Conservation (phyloP, 1,140 invertebrate genomes). For the Aricia agestis region DNA sequence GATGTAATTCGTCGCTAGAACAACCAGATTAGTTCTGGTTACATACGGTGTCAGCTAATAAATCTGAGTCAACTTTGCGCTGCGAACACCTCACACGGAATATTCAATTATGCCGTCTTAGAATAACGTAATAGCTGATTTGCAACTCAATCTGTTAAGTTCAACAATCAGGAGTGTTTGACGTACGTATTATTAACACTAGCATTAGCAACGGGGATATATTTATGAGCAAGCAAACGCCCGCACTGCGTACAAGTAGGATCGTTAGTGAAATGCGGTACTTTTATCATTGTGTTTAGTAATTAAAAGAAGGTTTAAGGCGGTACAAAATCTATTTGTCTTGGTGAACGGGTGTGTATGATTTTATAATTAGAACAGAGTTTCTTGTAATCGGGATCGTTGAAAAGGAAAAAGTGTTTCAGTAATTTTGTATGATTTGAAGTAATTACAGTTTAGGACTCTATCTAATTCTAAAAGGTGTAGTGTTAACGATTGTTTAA, state of each 20-base stretch:
- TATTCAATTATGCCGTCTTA: constrained; percentile 52
- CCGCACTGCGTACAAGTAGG: neutral
- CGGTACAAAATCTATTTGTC: no score
- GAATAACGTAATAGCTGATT: constrained; percentile 37
- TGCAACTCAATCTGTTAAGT: constrained; percentile 33
- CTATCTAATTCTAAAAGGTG: no score
- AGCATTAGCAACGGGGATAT: neutral
- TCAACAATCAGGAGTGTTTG: constrained; percentile 39
- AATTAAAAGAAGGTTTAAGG: no score
- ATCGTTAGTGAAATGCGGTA: neutral
- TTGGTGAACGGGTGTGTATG: no score
- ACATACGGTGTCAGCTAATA: neutral
- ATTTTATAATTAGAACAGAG: no score
- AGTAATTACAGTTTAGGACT: no score
- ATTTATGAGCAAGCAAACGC: neutral
- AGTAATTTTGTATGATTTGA: no score
- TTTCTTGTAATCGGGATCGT: no score
- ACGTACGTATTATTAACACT: constrained; percentile 7
- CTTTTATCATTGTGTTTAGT: neutral
- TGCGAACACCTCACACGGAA: constrained; percentile 45
- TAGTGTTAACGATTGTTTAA: no score
- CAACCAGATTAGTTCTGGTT: neutral
- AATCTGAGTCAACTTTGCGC: constrained; percentile 23
- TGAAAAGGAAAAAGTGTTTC: no score
- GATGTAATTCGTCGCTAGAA: neutral